A percentile compares a stretch with the other conserved stretches of the same genome.
Conservation (phyloP, 2,113 vertebrate genomes). For the Pangasianodon gigas region DNA sequence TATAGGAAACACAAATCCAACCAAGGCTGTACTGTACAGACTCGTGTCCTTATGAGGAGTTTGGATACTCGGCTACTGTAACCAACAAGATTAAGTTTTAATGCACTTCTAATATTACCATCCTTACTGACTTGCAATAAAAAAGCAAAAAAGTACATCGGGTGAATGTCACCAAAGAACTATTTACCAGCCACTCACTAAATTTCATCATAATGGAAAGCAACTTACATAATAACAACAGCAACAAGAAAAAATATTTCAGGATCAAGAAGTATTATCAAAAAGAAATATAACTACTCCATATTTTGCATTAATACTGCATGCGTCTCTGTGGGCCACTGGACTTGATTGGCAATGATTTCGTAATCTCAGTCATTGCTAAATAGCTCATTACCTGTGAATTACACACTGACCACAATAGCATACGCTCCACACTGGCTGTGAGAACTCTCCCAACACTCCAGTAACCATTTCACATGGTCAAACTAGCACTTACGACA, state of each 20-base stretch:
- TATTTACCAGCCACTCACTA: background rate
- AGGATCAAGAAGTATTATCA: background rate
- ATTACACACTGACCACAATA: constrained; percentile 53
- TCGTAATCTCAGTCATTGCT: constrained; percentile 30
- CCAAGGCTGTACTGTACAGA: background rate
- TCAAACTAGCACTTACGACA: constrained; percentile 56
- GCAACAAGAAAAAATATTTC: background rate
- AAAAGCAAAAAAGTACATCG: constrained; percentile 10
- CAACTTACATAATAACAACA: background rate
- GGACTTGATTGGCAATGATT: background rate
- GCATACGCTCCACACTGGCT: constrained; percentile 42
- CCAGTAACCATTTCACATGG: constrained; percentile 45
- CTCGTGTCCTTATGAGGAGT: constrained; percentile 3
- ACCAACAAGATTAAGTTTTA: background rate
- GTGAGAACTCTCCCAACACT: constrained; percentile 40
- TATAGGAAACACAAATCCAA: constrained; percentile 28
- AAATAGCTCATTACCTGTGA: constrained; percentile 56
- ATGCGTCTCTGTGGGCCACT: background rate
- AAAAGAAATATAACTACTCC: background rate
- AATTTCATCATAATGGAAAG: background rate
- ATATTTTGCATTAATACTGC: too few species aligned
- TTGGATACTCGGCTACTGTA: background rate
- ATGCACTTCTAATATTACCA: background rate
- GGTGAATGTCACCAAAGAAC: background rate
- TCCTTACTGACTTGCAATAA: background rate